Percentiles rank a stretch among this genome's conserved stretches.
phyloP scores from a whole-genome alignment of 1,140 invertebrate genomes.

The Pectinophora gossypiella region DNA sequence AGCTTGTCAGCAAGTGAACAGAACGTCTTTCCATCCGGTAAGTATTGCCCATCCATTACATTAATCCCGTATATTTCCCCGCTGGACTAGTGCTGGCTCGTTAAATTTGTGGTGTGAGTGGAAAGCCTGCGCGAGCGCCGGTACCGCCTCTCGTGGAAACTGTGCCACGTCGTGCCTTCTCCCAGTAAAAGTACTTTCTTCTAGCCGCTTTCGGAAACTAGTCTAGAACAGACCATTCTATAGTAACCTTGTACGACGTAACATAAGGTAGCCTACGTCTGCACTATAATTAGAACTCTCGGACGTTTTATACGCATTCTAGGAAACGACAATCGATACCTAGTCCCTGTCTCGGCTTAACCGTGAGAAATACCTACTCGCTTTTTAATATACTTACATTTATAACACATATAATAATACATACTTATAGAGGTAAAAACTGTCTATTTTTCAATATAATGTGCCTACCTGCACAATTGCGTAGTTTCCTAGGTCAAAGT shows the following conservation, averaged over 20 bases:
- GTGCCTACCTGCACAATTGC: too few relatives aligned
- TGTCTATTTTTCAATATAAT: too few relatives aligned
- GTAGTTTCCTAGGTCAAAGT: too few relatives aligned
- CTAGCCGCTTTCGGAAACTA: constrained; percentile 67
- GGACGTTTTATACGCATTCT: constrained; percentile 37
- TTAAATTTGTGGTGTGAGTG: constrained; percentile 43
- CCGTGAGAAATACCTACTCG: too few relatives aligned
- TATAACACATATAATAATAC: too few relatives aligned
- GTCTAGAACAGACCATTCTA: constrained; percentile 55
- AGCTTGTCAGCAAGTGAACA: constrained; percentile 10
- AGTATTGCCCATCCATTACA: constrained; percentile 22
- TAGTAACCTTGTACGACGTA: constrained; percentile 59
- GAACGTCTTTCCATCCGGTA: constrained; percentile 22
- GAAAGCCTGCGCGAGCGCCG: constrained; percentile 38
- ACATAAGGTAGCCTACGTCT: constrained; percentile 53
- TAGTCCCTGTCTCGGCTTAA: too few relatives aligned
- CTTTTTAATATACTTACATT: too few relatives aligned
- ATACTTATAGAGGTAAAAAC: too few relatives aligned
- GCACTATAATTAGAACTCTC: constrained; percentile 52
- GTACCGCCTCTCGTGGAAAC: constrained; percentile 54
- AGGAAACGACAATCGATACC: too few relatives aligned
- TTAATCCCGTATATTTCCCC: constrained; percentile 36
- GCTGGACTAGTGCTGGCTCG: constrained; percentile 21
- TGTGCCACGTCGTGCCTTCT: constrained; percentile 60
- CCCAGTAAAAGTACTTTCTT: constrained; percentile 74